phyloP scores from a whole-genome alignment of 2,113 vertebrate genomes.

The Tachysurus vachellii region DNA sequence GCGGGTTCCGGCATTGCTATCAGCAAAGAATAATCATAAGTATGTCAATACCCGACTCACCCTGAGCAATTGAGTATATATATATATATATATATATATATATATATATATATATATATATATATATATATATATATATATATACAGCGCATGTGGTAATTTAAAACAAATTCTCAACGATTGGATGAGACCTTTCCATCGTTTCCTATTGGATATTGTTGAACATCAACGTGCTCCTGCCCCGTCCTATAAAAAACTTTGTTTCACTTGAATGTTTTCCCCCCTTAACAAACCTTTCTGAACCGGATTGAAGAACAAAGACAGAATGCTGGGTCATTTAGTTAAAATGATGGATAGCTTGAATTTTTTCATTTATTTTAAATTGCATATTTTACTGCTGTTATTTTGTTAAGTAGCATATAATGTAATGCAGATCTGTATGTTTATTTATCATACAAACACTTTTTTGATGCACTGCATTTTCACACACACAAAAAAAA shows the following conservation, averaged over 20 bases:
- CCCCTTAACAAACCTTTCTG: constrained; percentile 21
- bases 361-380: neutral
- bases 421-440: neutral
- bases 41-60: too few relatives aligned
- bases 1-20: constrained; percentile 31
- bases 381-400: neutral
- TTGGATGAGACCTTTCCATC: neutral
- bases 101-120: neutral
- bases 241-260: neutral
- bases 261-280: neutral
- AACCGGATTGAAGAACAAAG: constrained; percentile 47
- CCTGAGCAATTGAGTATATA: neutral
- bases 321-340: neutral
- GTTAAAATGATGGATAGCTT: neutral
- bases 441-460: neutral
- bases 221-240: neutral
- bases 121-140: too few relatives aligned
- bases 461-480: neutral
- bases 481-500: neutral
- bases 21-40: neutral
- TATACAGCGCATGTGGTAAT: constrained; percentile 30
- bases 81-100: too few relatives aligned
- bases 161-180: neutral
- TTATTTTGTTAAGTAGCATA: neutral
- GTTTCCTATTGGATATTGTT: constrained; percentile 22